phyloP scores from a whole-genome alignment of 2,113 vertebrate genomes.

The Choloepus hoffmanni region DNA sequence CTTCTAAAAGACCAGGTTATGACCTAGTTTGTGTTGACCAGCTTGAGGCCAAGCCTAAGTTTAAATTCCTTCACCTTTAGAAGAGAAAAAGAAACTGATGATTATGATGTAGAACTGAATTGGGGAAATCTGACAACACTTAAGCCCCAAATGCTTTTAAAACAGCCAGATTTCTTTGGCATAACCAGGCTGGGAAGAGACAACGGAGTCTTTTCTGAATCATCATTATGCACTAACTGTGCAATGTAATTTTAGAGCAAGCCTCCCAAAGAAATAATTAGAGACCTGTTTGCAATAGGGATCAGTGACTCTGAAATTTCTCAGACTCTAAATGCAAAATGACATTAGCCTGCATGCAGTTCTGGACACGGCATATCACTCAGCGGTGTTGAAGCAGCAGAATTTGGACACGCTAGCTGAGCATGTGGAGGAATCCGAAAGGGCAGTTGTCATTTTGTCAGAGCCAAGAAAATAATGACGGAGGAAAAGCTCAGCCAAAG shows the following conservation, averaged over 20 bases:
- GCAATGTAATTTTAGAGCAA: conserved; percentile 53
- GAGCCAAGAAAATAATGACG: conserved; percentile 39
- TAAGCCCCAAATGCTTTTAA: not conserved
- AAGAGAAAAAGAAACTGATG: conserved; percentile 38
- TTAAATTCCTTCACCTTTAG: conserved; percentile 47
- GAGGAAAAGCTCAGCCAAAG: not conserved
- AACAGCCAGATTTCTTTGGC: not conserved
- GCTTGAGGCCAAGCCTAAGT: not conserved
- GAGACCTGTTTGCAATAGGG: not conserved
- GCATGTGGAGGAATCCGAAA: not conserved
- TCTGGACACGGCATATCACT: not conserved
- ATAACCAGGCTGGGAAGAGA: not conserved
- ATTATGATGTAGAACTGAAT: not conserved
- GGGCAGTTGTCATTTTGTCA: conserved; percentile 12
- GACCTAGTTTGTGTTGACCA: not conserved
- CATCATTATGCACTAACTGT: not conserved
- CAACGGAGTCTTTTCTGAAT: conserved; percentile 20
- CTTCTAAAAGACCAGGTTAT: not conserved
- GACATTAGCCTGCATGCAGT: not conserved
- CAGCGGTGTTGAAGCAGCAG: not conserved
- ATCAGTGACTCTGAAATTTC: conserved; percentile 31
- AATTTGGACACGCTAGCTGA: not conserved
- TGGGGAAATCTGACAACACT: not conserved
- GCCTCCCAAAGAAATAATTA: conserved; percentile 41
- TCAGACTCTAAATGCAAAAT: conserved; percentile 36